Conservation (phyloP, 2,113 vertebrate genomes). For the Gavia stellata region DNA sequence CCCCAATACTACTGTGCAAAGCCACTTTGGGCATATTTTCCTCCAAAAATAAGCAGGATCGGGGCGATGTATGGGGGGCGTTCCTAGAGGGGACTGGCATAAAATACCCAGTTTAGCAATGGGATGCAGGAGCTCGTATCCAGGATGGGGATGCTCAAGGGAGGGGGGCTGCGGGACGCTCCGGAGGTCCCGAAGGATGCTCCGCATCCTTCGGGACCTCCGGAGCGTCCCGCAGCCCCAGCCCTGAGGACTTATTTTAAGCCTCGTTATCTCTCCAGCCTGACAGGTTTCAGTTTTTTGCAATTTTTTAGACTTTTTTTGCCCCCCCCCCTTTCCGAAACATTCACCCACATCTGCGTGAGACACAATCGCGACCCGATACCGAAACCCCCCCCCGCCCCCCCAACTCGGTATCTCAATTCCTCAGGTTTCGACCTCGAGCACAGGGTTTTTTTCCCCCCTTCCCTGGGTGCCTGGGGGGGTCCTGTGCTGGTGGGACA, state of each 20-base stretch:
- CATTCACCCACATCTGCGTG: not conserved
- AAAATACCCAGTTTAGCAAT: not conserved
- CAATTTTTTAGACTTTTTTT: not conserved
- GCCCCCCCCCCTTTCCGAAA: no score
- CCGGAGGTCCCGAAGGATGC: not conserved
- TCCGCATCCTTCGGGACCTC: not conserved
- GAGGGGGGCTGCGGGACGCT: not conserved
- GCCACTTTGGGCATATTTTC: not conserved
- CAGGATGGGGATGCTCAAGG: not conserved
- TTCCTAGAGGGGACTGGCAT: not conserved
- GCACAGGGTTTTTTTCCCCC: not conserved
- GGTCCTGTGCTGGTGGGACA: not conserved
- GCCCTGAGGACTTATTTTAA: not conserved
- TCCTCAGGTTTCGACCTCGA: slow-evolving; percentile 19
- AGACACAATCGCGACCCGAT: slow-evolving; percentile 3
- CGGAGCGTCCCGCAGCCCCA: not conserved
- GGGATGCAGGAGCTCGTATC: not conserved
- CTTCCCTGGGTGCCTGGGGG: not conserved
- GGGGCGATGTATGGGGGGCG: not conserved
- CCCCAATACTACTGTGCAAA: not conserved
- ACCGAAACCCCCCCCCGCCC: not conserved
- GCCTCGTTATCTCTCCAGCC: not conserved
- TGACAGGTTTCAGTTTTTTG: not conserved
- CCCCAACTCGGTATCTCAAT: not conserved
- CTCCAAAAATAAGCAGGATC: not conserved